Percentiles rank a stretch among this genome's conserved stretches.
phyloP scores from a whole-genome alignment of 2,113 vertebrate species.

The Paralichthys olivaceus region DNA sequence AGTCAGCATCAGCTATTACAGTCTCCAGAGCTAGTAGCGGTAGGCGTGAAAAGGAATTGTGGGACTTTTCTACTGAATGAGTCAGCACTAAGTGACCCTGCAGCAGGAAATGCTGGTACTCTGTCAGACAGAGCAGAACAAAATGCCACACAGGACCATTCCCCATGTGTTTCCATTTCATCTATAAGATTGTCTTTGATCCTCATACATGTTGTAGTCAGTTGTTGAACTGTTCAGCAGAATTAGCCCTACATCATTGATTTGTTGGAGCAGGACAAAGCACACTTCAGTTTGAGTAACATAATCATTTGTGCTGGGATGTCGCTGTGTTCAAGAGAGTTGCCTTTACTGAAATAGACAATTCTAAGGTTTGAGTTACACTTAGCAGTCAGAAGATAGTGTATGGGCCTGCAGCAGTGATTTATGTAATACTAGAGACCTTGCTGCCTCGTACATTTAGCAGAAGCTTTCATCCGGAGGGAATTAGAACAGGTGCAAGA shows the following conservation, averaged over 20 bases:
- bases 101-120: constrained; percentile 13
- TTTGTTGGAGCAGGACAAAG: constrained; percentile 8
- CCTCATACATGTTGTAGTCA: not conserved
- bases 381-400: not conserved
- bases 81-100: constrained; percentile 12
- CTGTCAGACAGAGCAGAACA: constrained; percentile 26
- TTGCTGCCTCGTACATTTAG: constrained; percentile 23
- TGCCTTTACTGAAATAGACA: constrained; percentile 3
- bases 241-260: constrained; percentile 7
- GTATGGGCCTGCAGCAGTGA: not conserved
- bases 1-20: constrained; percentile 47
- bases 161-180: not conserved
- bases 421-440: constrained; percentile 5
- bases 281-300: not conserved
- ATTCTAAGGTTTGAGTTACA: not conserved
- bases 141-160: constrained; percentile 25
- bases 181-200: not conserved
- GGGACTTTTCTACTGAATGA: constrained; percentile 29
- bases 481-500: constrained; percentile 11
- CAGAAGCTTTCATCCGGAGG: not conserved
- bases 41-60: constrained; percentile 53
- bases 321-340: not conserved
- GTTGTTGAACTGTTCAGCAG: not conserved
- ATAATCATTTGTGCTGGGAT: not conserved
- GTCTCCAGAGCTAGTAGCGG: constrained; percentile 26